Evolutionary conservation across 2,797 vertebrate genomes (phyloP).

Genomic region (Varecia variegata): DNA sequence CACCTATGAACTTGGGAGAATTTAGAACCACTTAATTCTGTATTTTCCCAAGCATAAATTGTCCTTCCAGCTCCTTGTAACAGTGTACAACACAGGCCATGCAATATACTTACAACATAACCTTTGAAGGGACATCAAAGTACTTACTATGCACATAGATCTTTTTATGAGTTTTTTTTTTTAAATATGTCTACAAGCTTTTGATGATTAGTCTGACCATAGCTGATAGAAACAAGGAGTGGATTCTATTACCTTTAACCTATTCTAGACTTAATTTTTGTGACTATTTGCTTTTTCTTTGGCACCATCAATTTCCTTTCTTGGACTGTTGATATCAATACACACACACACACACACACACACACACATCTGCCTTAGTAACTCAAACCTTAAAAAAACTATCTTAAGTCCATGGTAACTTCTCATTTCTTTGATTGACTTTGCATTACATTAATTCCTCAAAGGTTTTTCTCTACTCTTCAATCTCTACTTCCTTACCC

Average conservation of each 20-base stretch:
- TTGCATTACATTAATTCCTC: background rate
- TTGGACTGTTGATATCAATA: background rate
- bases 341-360: background rate
- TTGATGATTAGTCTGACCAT: background rate
- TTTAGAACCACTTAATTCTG: background rate
- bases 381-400: background rate
- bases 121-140: background rate
- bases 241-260: background rate
- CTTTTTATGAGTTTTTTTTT: background rate
- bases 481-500: background rate
- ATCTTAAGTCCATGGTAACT: background rate
- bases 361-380: background rate
- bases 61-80: background rate
- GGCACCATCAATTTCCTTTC: background rate
- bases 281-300: background rate
- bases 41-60: background rate
- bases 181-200: background rate
- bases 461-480: background rate
- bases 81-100: background rate
- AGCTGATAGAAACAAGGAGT: background rate
- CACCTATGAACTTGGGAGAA: background rate
- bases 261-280: background rate
- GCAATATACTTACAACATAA: background rate
- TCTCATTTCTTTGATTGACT: background rate
- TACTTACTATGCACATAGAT: background rate